Evolutionary conservation across 2,113 vertebrate species (phyloP).

Genomic region (Platichthys flesus): DNA sequence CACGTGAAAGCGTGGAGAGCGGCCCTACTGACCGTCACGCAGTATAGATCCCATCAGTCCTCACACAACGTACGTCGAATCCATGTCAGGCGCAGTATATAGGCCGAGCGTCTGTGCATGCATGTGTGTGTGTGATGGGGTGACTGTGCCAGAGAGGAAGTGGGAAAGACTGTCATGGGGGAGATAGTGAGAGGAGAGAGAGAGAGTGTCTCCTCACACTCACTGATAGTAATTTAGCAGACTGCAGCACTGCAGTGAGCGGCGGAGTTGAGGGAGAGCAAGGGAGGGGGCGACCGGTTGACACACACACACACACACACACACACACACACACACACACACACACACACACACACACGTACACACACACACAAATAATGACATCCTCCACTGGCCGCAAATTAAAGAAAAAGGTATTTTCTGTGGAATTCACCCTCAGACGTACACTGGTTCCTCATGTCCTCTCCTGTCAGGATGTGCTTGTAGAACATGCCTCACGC

Average conservation of each 20-base stretch:
- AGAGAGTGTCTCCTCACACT: slow-evolving; percentile 69
- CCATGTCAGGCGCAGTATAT: slow-evolving; percentile 16
- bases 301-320: slow-evolving; percentile 39
- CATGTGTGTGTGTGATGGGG: slow-evolving; percentile 1
- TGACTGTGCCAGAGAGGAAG: slow-evolving; percentile 1
- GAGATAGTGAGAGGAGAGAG: slow-evolving; percentile 24
- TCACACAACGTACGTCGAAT: neutral
- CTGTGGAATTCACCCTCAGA: neutral
- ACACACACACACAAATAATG: neutral
- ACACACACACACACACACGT: neutral
- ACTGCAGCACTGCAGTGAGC: slow-evolving; percentile 80
- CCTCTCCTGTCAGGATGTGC: slow-evolving; percentile 19
- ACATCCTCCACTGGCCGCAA: slow-evolving; percentile 55
- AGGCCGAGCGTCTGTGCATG: slow-evolving; percentile 18
- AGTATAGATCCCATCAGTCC: slow-evolving; percentile 13
- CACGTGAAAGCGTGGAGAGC: slow-evolving; percentile 41
- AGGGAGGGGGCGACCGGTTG: slow-evolving; percentile 59
- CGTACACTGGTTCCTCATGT: slow-evolving; percentile 2
- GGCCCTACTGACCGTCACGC: slow-evolving; percentile 12
- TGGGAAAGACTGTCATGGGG: slow-evolving; percentile 33
- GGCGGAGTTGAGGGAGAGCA: slow-evolving; percentile 53
- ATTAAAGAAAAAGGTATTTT: slow-evolving; percentile 17
- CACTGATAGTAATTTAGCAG: slow-evolving; percentile 76
- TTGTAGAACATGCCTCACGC: neutral
- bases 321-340: slow-evolving; percentile 44